These are phyloP conservation scores for Drosophila dives DNA, from an alignment of 2,888 invertebrate species.

Conservation along the genomic window DNA sequence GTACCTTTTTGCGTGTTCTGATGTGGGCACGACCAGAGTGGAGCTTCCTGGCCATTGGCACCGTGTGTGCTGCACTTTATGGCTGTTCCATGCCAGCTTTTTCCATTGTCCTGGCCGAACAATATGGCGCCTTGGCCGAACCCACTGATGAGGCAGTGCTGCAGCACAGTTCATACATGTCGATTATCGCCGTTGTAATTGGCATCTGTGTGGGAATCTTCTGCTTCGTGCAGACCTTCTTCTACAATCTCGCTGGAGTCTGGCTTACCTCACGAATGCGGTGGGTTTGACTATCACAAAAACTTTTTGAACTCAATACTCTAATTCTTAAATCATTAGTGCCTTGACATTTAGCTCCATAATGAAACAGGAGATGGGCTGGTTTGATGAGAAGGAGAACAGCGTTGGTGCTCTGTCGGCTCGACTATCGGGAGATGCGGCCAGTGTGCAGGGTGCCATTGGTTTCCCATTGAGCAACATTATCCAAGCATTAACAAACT, in stretches of 20 bases:
- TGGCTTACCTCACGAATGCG: constrained; percentile 88
- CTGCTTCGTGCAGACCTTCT: constrained; percentile 89
- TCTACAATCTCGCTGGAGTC: constrained; percentile 91
- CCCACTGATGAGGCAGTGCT: constrained; percentile 86
- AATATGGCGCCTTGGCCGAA: constrained; percentile 86
- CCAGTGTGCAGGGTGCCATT: constrained; percentile 90
- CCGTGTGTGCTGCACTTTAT: constrained; percentile 88
- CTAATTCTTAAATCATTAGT: constrained; percentile 41
- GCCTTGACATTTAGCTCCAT: constrained; percentile 87
- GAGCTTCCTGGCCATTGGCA: constrained; percentile 87
- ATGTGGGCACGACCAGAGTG: constrained; percentile 87
- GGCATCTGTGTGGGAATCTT: constrained; percentile 88
- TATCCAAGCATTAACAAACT: constrained; percentile 88
- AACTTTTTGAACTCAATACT: not conserved
- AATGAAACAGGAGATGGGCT: constrained; percentile 90
- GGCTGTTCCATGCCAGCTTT: constrained; percentile 91
- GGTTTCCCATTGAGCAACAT: constrained; percentile 89
- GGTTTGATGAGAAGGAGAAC: constrained; percentile 89
- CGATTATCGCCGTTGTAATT: constrained; percentile 87
- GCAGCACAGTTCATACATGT: constrained; percentile 86
- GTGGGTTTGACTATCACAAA: constrained; percentile 38
- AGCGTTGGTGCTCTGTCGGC: constrained; percentile 90
- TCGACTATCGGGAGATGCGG: constrained; percentile 89
- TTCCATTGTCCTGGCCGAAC: constrained; percentile 90
- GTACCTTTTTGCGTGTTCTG: constrained; percentile 86